Evolutionary conservation across 2,797 vertebrate genomes (phyloP), one percentile per base, ranked within the genome.

Genomic region (Chelon auratus): DNA sequence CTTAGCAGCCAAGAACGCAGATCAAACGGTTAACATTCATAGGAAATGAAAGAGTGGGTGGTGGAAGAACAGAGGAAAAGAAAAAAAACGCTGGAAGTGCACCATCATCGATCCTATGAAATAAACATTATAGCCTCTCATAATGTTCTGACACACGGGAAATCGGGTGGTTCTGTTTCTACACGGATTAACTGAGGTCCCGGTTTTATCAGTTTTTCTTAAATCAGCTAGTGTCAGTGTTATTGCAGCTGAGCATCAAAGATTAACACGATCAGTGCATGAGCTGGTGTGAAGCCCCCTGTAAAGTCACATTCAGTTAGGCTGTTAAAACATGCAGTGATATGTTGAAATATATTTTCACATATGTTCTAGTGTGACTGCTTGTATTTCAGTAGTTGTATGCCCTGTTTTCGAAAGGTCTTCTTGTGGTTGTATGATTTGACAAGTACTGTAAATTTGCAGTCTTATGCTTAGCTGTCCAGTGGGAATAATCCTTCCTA

Each of bases 71-170:
- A 67, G 39, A 52, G 24, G 36, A 33, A 59, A 56, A 47, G 36
- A 51, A 43, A 57, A 57, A 52, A 55, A 65, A 52, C 59, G 24
- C 45, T 51, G 9, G 3, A 55, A 37, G 1, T 47, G 47, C 20
- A 30, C 30, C 53, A 64, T 66, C 24, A 50, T 39, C 22, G 30
- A 70, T 48, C 57, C 47, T 24, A 69, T 82, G 42, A 70, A 62
- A 62, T 39, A 71, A 72, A 80, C 53, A 80, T 66, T 62, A 66
- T 20, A 72, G 42, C 53, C 18, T 75, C 7, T 40, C 33, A 33
- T 60, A 43, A 53, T 57, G 24, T 58, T 52, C 12, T 13, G 15
- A 40, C 65, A 64, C 33, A 24, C 18, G 37, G 43, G 54, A 17
- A 17, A 43, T 56, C 22, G 11, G 40, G 43, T 15, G 47, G 22